These are phyloP conservation scores for Malaclemys terrapin DNA, from an alignment of 2,113 vertebrate genomes.

Conservation along the genomic window DNA sequence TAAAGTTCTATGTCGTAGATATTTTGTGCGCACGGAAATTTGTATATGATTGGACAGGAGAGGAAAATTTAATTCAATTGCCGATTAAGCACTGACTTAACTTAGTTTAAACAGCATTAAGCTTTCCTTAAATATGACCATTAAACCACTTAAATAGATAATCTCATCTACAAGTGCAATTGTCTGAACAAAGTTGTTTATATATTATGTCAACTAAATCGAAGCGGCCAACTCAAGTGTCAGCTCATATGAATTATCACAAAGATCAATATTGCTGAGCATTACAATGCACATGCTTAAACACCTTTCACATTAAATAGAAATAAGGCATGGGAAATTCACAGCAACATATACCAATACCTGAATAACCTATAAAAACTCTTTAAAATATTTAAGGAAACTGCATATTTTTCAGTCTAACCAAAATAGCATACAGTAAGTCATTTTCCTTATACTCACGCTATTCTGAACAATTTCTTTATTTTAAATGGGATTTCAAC, in stretches of 20 bases:
- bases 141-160: not conserved
- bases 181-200: not conserved
- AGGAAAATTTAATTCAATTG: not conserved
- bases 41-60: not conserved
- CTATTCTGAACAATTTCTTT: not conserved
- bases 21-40: not conserved
- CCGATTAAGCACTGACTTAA: not conserved
- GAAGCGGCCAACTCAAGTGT: not conserved
- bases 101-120: not conserved
- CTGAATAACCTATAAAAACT: not conserved
- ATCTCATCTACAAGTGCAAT: not conserved
- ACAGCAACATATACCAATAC: not conserved
- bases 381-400: not conserved
- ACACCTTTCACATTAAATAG: not conserved
- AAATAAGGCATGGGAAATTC: not conserved
- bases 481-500: not conserved
- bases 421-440: not conserved
- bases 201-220: not conserved
- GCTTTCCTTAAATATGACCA: not conserved
- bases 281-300: conserved; percentile 10
- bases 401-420: not conserved
- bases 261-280: not conserved
- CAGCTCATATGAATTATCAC: not conserved
- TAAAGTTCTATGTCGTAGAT: not conserved
- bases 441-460: not conserved